Conservation (phyloP, 2,888 invertebrate genomes). For the Limenitis camilla region DNA sequence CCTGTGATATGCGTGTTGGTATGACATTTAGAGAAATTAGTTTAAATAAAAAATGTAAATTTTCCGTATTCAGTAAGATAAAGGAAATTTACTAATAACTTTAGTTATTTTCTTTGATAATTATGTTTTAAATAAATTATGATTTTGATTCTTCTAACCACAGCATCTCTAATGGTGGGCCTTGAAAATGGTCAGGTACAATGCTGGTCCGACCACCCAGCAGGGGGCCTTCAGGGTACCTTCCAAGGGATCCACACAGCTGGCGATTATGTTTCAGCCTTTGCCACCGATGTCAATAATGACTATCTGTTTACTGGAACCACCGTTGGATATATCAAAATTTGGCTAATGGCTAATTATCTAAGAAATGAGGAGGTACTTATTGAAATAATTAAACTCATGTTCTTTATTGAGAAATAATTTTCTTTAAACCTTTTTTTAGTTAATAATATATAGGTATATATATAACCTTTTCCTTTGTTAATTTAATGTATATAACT, state of each 20-base stretch:
- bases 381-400: neutral
- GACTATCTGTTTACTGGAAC: conserved; percentile 82
- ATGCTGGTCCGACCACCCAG: conserved; percentile 86
- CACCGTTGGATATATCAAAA: conserved; percentile 84
- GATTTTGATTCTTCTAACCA: neutral
- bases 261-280: conserved; percentile 78
- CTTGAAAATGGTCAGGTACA: conserved; percentile 85
- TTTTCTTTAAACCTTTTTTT: neutral
- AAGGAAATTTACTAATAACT: no score
- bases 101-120: neutral
- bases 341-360: conserved; percentile 84
- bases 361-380: conserved; percentile 59
- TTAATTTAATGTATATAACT: neutral
- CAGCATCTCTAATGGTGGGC: conserved; percentile 81
- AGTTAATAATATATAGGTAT: no score
- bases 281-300: conserved; percentile 82
- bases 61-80: no score
- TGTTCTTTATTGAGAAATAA: neutral
- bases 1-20: conserved; percentile 48
- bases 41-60: neutral
- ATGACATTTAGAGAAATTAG: neutral
- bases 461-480: no score
- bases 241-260: conserved; percentile 81
- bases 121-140: neutral
- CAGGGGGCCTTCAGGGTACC: conserved; percentile 80